Percentiles rank a stretch among this genome's conserved stretches.
phyloP scores from a whole-genome alignment of 35 echinoderm and acorn worm genomes.

The Apostichopus japonicus region DNA sequence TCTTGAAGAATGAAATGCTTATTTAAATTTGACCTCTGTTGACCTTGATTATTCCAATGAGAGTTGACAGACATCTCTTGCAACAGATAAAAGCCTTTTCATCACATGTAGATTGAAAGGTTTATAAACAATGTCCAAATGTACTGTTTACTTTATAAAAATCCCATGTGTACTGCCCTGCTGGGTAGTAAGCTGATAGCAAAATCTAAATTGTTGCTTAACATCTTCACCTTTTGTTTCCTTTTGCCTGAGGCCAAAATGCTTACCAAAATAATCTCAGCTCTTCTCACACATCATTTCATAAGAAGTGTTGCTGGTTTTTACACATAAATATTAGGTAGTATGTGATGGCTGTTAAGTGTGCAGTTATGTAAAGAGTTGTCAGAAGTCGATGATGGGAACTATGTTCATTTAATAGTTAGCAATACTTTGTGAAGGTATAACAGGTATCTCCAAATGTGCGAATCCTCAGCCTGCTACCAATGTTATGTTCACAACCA shows the following conservation, averaged over 20 bases:
- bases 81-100: background rate
- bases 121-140: background rate
- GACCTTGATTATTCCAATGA: background rate
- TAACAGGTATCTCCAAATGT: too few relatives aligned
- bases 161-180: background rate
- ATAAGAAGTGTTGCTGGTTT: too few relatives aligned
- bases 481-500: too few relatives aligned
- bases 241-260: background rate
- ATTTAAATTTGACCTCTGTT: background rate
- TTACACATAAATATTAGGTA: too few relatives aligned
- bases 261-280: too few relatives aligned
- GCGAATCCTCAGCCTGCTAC: too few relatives aligned
- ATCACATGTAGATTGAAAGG: background rate
- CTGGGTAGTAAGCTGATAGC: background rate
- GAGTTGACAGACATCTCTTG: background rate
- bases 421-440: too few relatives aligned
- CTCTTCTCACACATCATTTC: background rate
- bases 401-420: too few relatives aligned
- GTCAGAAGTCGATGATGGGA: too few relatives aligned
- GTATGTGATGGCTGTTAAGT: too few relatives aligned
- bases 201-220: background rate
- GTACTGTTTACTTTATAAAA: background rate
- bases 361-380: too few relatives aligned
- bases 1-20: too few relatives aligned
- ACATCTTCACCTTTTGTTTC: background rate